Evolutionary conservation across 2,797 vertebrate species (phyloP).

Genomic region (Rhinatrema bivittatum): DNA sequence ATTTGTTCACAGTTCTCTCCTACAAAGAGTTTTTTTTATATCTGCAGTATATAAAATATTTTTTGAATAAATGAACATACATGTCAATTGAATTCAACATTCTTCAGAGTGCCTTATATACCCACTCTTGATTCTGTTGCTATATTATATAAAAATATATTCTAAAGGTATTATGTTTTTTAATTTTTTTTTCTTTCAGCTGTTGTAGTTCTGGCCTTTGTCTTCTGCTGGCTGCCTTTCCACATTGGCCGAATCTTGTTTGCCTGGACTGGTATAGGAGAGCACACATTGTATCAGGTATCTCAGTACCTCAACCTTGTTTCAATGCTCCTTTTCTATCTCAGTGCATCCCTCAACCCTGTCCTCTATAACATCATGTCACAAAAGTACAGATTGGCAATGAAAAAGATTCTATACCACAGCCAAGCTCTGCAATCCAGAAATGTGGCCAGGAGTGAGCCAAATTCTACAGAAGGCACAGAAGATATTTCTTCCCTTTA

Average conservation of each 20-base stretch:
- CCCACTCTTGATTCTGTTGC: too few species aligned
- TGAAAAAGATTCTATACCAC: constrained; percentile 41
- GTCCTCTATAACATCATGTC: constrained; percentile 69
- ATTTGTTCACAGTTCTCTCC: too few species aligned
- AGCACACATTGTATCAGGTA: constrained; percentile 42
- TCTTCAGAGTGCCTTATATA: too few species aligned
- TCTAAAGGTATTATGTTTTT: background rate
- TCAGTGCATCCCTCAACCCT: constrained; percentile 67
- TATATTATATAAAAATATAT: too few species aligned
- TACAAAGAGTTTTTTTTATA: too few species aligned
- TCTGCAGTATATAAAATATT: too few species aligned
- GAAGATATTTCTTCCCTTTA: constrained; percentile 16
- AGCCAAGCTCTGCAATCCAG: background rate
- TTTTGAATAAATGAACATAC: too few species aligned
- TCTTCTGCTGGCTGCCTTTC: constrained; percentile 72
- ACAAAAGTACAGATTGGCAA: constrained; percentile 51
- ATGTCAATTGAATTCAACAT: too few species aligned
- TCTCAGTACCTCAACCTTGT: constrained; percentile 69
- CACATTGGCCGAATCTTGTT: constrained; percentile 69
- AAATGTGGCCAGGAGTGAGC: constrained; percentile 1
- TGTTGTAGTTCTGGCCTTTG: constrained; percentile 66
- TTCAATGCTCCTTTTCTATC: constrained; percentile 67
- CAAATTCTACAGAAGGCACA: background rate
- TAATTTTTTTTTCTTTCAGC: constrained; percentile 33
- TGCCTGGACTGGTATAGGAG: constrained; percentile 1